These are phyloP conservation scores for Clytia hemisphaerica DNA, from an alignment of 30 jellyfish, hydroid and myxozoan genomes.

Conservation along the genomic window DNA sequence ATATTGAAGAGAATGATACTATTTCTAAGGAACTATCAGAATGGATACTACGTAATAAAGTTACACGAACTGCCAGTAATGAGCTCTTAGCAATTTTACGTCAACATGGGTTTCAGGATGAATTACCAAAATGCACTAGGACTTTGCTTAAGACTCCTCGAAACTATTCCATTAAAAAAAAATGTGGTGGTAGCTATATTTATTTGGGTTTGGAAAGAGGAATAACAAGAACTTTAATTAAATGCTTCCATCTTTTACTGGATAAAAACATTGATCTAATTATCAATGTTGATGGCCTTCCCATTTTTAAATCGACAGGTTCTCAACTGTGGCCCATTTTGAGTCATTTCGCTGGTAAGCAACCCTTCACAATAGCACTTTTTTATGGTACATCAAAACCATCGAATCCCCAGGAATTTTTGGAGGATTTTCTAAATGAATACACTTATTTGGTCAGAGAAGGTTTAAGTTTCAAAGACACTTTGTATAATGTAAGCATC, in stretches of 20 bases:
- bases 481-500: background rate
- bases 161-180: background rate
- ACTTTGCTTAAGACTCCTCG: conserved; percentile 1
- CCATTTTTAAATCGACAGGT: conserved; percentile 4
- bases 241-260: background rate
- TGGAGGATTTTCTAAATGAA: conserved; percentile 7
- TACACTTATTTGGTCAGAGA: background rate
- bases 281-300: background rate
- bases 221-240: background rate
- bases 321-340: conserved; percentile 15
- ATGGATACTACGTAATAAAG: background rate
- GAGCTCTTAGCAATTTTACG: background rate
- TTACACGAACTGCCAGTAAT: background rate
- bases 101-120: conserved; percentile 3
- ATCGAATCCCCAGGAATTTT: background rate
- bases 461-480: background rate
- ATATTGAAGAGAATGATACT: no score
- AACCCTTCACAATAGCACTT: conserved; percentile 9
- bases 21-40: conserved; percentile 9
- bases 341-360: background rate
- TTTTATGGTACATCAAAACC: conserved; percentile 27
- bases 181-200: conserved; percentile 1
- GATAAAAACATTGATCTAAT: conserved; percentile 2
- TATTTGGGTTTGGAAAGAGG: conserved; percentile 4
- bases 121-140: conserved; percentile 1